These are phyloP conservation scores for Forficula auricularia DNA, from an alignment of 1,140 invertebrate species.

Conservation along the genomic window DNA sequence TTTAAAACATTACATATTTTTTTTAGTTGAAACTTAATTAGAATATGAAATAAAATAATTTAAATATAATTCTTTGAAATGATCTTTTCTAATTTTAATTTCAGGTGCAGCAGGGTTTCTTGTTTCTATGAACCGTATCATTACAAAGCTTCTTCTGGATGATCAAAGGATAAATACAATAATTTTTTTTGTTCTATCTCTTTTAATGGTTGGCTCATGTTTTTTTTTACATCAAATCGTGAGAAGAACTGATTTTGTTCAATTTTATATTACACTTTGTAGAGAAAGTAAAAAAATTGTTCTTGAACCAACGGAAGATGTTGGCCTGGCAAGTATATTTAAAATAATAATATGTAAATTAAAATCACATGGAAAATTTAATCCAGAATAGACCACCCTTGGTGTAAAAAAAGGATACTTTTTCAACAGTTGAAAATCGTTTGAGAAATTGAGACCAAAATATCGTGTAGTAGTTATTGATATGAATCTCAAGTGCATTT, in stretches of 20 bases:
- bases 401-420: no score
- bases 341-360: no score
- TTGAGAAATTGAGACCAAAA: no score
- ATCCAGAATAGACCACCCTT: no score
- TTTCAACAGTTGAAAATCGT: no score
- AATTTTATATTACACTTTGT: slow-evolving; percentile 60
- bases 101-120: slow-evolving; percentile 68
- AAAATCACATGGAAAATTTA: no score
- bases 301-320: slow-evolving; percentile 60
- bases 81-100: slow-evolving; percentile 9
- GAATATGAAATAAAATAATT: neutral
- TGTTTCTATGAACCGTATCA: slow-evolving; percentile 63
- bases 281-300: slow-evolving; percentile 51
- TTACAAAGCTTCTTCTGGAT: slow-evolving; percentile 58
- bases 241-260: slow-evolving; percentile 60
- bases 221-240: slow-evolving; percentile 57
- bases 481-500: no score
- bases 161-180: slow-evolving; percentile 62
- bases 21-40: no score
- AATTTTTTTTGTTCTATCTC: slow-evolving; percentile 66
- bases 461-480: no score
- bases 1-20: no score
- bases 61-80: neutral
- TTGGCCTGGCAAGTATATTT: slow-evolving; percentile 41
- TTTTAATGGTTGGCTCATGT: slow-evolving; percentile 51